Evolutionary conservation across 2,888 invertebrate genomes (phyloP).

Genomic region (Chymomyza amoena): DNA sequence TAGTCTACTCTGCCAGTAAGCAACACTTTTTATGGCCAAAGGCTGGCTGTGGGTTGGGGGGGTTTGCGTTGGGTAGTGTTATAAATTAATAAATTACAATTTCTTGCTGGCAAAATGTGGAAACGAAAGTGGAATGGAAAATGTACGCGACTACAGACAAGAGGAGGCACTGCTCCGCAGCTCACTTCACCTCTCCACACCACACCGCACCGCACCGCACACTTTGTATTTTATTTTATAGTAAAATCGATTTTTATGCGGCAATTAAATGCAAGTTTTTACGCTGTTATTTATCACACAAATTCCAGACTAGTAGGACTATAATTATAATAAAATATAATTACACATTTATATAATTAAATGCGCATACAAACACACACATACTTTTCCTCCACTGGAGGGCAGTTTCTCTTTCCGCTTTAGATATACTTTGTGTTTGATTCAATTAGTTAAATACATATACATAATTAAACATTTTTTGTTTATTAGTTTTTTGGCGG

Average conservation of each 20-base stretch:
- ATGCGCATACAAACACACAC: constrained; percentile 1
- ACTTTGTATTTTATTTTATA: constrained; percentile 17
- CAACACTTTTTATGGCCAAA: constrained; percentile 49
- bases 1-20: constrained; percentile 9
- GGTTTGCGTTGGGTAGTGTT: constrained; percentile 46
- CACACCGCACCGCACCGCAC: neutral
- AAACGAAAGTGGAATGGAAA: constrained; percentile 1
- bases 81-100: constrained; percentile 78
- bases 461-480: neutral
- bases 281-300: constrained; percentile 9
- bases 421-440: neutral
- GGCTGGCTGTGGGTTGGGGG: constrained; percentile 15
- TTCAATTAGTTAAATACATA: neutral
- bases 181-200: neutral
- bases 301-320: neutral
- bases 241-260: constrained; percentile 52
- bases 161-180: neutral
- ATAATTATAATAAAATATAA: neutral
- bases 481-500: constrained; percentile 1
- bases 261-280: constrained; percentile 36
- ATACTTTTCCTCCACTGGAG: neutral
- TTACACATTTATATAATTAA: neutral
- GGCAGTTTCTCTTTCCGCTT: neutral
- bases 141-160: neutral
- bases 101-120: constrained; percentile 43